Conservation (phyloP, 2,797 vertebrate species). For the Podarcis lilfordi region DNA sequence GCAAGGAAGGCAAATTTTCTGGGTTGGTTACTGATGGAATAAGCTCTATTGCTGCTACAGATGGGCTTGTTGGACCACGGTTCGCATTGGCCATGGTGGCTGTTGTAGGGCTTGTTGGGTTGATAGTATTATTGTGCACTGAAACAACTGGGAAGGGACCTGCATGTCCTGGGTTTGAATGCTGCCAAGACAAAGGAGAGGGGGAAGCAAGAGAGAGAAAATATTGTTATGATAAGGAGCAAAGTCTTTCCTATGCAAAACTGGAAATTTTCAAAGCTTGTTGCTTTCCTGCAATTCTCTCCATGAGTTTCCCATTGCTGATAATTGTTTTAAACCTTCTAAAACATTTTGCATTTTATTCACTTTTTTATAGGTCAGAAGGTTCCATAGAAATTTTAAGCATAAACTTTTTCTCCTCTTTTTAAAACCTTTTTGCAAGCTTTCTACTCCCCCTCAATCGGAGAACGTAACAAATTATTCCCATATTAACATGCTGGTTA, state of each 20-base stretch:
- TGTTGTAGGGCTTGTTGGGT: slow-evolving; percentile 96
- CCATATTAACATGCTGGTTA: slow-evolving; percentile 1
- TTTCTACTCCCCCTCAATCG: not conserved
- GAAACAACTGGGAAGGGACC: slow-evolving; percentile 97
- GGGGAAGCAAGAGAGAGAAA: not conserved
- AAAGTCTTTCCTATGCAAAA: not conserved
- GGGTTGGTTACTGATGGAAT: slow-evolving; percentile 98
- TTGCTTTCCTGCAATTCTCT: not conserved
- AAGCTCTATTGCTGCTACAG: slow-evolving; percentile 93
- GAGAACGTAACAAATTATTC: slow-evolving; percentile 20
- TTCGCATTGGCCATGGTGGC: slow-evolving; percentile 95
- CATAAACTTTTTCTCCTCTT: not conserved
- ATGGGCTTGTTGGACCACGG: slow-evolving; percentile 92
- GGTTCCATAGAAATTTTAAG: not conserved
- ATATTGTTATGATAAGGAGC: not conserved
- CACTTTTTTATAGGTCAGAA: not conserved
- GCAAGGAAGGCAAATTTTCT: slow-evolving; percentile 96
- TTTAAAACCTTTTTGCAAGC: too few relatives aligned
- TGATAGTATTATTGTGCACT: slow-evolving; percentile 91
- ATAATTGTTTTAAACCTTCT: not conserved
- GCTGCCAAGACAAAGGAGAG: slow-evolving; percentile 79
- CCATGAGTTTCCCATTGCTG: not conserved
- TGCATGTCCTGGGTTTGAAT: slow-evolving; percentile 97
- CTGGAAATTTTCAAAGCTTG: not conserved
- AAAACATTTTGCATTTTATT: not conserved